phyloP scores from a whole-genome alignment of 2,113 vertebrate species.

The rat (Rattus norvegicus) region DNA sequence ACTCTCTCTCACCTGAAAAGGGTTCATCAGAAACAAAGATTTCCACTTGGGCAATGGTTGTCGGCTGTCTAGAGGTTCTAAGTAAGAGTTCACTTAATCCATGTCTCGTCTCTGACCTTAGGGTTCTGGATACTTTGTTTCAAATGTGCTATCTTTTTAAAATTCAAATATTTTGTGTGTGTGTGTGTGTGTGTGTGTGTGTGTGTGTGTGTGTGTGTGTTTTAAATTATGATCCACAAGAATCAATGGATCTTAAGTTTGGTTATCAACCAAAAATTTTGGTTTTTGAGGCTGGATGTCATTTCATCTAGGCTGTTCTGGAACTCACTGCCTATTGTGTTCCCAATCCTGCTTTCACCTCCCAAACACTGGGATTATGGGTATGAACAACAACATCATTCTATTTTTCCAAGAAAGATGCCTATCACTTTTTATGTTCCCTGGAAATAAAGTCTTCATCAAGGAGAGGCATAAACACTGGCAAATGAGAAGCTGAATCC shows the following conservation, averaged over 20 bases:
- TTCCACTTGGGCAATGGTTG: neutral
- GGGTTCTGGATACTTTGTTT: neutral
- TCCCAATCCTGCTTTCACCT: neutral
- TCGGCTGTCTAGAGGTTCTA: neutral
- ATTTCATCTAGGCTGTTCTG: neutral
- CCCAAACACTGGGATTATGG: neutral
- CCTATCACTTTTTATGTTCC: neutral
- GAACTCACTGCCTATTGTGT: neutral
- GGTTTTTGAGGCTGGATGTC: neutral
- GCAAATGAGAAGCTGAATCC: neutral
- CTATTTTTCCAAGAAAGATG: conserved; percentile 6
- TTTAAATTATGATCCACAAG: neutral
- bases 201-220: neutral
- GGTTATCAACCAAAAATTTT: neutral
- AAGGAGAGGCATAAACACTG: neutral
- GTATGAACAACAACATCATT: neutral
- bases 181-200: neutral
- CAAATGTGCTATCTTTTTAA: neutral
- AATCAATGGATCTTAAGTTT: neutral
- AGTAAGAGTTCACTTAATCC: neutral
- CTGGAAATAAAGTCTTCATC: neutral
- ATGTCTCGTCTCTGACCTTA: neutral
- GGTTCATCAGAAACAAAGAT: neutral
- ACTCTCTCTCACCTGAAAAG: neutral
- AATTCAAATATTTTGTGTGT: neutral